Percentiles rank a stretch among this genome's conserved stretches.
phyloP scores from a whole-genome alignment of 2,113 vertebrate genomes.

The Oncorhynchus keta region DNA sequence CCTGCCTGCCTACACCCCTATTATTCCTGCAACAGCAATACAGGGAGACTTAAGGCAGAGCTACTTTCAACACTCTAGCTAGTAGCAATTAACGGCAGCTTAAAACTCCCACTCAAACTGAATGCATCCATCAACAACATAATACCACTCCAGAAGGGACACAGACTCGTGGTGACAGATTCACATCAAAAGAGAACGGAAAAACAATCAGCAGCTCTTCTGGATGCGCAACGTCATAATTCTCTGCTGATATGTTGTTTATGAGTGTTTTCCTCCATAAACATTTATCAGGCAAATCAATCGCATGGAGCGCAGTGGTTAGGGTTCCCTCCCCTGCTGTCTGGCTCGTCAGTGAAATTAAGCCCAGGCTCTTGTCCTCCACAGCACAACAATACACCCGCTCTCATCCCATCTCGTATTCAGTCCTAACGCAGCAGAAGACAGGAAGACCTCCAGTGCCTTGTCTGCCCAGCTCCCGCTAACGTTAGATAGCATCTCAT shows the following conservation, averaged over 20 bases:
- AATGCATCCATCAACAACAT: neutral
- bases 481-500: neutral
- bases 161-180: conserved; percentile 13
- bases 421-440: conserved; percentile 1
- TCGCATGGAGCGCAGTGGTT: conserved; percentile 30
- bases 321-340: conserved; percentile 20
- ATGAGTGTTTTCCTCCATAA: conserved; percentile 43
- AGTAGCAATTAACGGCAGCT: conserved; percentile 14
- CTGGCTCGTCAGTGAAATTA: conserved; percentile 34
- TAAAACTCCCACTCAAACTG: conserved; percentile 5
- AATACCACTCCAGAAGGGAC: neutral
- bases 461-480: neutral
- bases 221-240: conserved; percentile 18
- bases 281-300: conserved; percentile 45
- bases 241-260: conserved; percentile 35
- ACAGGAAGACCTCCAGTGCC: neutral
- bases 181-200: conserved; percentile 9
- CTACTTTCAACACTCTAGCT: conserved; percentile 1
- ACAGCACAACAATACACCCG: conserved; percentile 16
- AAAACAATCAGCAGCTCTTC: conserved; percentile 30
- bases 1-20: neutral
- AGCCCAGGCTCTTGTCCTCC: conserved; percentile 4
- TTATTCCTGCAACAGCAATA: too few species aligned
- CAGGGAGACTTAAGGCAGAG: too few species aligned
- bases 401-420: neutral